phyloP scores from a whole-genome alignment of 1,140 invertebrate genomes.

The Homarus americanus region DNA sequence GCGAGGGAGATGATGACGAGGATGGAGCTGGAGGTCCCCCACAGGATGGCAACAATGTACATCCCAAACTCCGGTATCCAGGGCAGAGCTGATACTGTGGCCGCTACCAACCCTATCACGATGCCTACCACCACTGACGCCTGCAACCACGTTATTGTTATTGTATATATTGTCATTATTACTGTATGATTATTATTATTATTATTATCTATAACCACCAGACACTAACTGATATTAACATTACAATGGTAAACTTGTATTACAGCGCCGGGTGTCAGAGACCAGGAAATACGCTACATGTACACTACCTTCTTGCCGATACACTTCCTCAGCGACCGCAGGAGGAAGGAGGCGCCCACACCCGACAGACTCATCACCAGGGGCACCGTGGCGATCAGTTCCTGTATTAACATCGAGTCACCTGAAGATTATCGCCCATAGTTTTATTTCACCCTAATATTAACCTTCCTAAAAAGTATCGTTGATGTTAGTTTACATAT shows the following conservation, averaged over 20 bases:
- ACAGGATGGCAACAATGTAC: conserved; percentile 85
- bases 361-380: conserved; percentile 91
- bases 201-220: too few relatives aligned
- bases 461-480: too few relatives aligned
- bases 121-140: conserved; percentile 56
- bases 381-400: conserved; percentile 89
- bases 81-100: conserved; percentile 39
- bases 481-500: too few relatives aligned
- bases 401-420: conserved; percentile 77
- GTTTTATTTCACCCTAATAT: too few relatives aligned
- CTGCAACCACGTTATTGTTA: too few relatives aligned
- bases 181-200: too few relatives aligned
- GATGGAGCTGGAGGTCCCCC: conserved; percentile 90
- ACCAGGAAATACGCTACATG: neutral
- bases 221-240: neutral
- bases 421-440: too few relatives aligned
- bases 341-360: conserved; percentile 86
- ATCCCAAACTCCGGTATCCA: conserved; percentile 77
- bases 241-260: neutral
- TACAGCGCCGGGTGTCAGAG: neutral
- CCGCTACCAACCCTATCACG: conserved; percentile 42
- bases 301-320: conserved; percentile 87
- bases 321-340: conserved; percentile 83
- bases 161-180: too few relatives aligned
- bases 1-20: conserved; percentile 94